Conservation (phyloP, 2,888 invertebrate species). For the Acholoe squamosa region DNA sequence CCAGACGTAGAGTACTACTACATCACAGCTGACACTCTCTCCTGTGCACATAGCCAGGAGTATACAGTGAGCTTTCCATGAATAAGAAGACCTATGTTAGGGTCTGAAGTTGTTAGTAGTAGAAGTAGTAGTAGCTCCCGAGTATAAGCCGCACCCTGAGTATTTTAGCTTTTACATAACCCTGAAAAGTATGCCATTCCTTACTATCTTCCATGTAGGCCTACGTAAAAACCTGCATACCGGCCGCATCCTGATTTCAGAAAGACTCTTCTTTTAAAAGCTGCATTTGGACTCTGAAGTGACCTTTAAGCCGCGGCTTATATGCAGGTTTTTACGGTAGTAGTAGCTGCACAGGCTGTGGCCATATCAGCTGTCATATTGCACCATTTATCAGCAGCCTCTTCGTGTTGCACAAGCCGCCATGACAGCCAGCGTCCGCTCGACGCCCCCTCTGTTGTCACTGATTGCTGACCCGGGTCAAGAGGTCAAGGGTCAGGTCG, state of each 20-base stretch:
- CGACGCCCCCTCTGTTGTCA: conserved; percentile 47
- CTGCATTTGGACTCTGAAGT: neutral
- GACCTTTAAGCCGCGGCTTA: neutral
- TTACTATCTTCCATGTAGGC: no score
- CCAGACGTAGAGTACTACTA: neutral
- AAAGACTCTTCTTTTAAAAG: no score
- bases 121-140: no score
- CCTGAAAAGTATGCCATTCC: no score
- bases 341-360: neutral
- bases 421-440: conserved; percentile 47
- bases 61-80: neutral
- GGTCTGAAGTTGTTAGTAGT: neutral
- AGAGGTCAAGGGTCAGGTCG: conserved; percentile 49
- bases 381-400: conserved; percentile 55
- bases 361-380: conserved; percentile 46
- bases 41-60: conserved; percentile 1
- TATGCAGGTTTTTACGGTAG: no score
- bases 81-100: neutral
- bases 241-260: no score
- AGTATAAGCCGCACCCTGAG: no score
- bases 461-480: conserved; percentile 42
- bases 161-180: no score
- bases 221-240: no score
- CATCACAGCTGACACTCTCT: conserved; percentile 7
- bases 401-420: conserved; percentile 26